Percentiles rank a stretch among this genome's conserved stretches.
Conservation (phyloP, 2,888 invertebrate genomes). For the Brachyptera putata region DNA sequence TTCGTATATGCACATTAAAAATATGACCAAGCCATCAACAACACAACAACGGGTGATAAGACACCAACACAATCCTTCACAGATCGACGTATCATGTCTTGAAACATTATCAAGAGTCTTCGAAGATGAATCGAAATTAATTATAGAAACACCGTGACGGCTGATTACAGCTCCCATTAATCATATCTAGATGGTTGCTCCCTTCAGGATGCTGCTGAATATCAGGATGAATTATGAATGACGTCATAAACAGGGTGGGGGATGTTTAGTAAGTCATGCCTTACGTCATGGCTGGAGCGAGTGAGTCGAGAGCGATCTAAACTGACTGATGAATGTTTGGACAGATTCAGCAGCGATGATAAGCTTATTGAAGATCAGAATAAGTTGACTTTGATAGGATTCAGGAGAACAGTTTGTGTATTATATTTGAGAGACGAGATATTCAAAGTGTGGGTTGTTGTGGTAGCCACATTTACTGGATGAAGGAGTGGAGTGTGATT, state of each 20-base stretch:
- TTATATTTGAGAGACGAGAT: too few relatives aligned
- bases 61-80: not conserved
- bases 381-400: conserved; percentile 3
- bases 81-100: not conserved
- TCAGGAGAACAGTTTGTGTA: too few relatives aligned
- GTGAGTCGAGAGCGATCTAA: not conserved
- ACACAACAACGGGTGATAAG: too few relatives aligned
- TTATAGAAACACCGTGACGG: conserved; percentile 25
- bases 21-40: too few relatives aligned
- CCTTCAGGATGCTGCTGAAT: conserved; percentile 2
- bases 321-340: conserved; percentile 13
- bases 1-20: too few relatives aligned
- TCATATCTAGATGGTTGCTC: conserved; percentile 23
- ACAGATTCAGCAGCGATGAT: conserved; percentile 1
- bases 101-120: not conserved
- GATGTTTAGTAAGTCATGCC: conserved; percentile 14
- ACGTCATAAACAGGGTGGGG: conserved; percentile 13
- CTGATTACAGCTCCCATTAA: conserved; percentile 28
- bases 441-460: too few relatives aligned
- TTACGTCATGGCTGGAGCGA: not conserved
- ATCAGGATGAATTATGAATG: conserved; percentile 26
- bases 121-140: conserved; percentile 29
- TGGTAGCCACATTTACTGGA: too few relatives aligned
- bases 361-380: conserved; percentile 1
- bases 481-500: too few relatives aligned